phyloP scores from a whole-genome alignment of 2,113 vertebrate species.

The Hyla sarda region DNA sequence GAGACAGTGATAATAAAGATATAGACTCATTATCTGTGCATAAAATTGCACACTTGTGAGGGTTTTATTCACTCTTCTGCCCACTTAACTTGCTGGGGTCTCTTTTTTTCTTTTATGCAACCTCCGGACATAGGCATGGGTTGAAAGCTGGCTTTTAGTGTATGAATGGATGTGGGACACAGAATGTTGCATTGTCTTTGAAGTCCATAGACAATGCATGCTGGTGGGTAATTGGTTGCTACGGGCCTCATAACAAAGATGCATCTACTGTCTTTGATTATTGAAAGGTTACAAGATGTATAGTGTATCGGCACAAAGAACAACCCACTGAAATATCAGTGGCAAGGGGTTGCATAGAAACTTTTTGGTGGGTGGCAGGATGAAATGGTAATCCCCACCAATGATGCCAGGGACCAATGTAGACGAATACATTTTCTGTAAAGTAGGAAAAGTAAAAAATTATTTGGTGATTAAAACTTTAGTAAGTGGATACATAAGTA shows the following conservation, averaged over 20 bases:
- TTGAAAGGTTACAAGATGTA: not conserved
- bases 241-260: not conserved
- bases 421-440: not conserved
- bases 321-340: no score
- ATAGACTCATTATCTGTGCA: not conserved
- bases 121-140: not conserved
- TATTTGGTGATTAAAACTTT: not conserved
- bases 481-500: not conserved
- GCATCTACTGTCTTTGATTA: not conserved
- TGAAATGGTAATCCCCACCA: no score
- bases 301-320: not conserved
- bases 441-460: not conserved
- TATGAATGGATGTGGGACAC: not conserved
- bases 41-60: not conserved
- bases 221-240: not conserved
- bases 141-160: not conserved
- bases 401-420: not conserved
- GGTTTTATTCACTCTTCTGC: not conserved
- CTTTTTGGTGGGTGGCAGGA: no score
- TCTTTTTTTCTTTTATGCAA: not conserved
- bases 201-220: not conserved
- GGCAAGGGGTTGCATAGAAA: no score
- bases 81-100: not conserved
- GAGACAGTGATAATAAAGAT: not conserved
- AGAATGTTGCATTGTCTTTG: not conserved